Base-by-base conservation (phyloP, 2,888 invertebrate species). In the Standfussiana lucernea region DNA sequence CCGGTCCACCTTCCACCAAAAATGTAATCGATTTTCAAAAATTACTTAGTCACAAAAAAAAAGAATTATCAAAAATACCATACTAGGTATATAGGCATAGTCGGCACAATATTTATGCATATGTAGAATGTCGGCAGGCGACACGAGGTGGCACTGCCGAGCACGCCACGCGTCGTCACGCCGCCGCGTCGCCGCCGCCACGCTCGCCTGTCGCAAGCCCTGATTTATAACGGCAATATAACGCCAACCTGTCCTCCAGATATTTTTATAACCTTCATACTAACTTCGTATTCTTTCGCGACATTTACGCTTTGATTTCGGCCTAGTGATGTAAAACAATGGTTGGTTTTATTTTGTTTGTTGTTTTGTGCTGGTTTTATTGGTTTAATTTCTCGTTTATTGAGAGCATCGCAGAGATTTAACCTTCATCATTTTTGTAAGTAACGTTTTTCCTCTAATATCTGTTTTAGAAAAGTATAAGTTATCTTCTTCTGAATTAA, bases 211-310 rank as follows among this genome's bases (percentile, higher is more conserved):
- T 94, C 94, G 91, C 93, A 79, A 87, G 88, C 91, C 77, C 93
- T 96, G 96, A 96, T 96, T 96, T 96, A 96, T 96, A 95, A 93
- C 94, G 87, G 93, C 94, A 96, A 96, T 96, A 96, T 96, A 95
- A 94, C 94, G 94, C 94, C 92, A 91, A 94, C 92, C 94, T 95
- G 95, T 95, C 96, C 95, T 94, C 94, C 91, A 94, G 94, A 94
- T 95, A 96, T 95, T 96, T 95, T 95, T 95, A 95, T 95, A 95
- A 94, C 95, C 92, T 92, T 90, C 92, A 93, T 94, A 93, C 89
- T 89, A 90, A 92, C 90, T 91, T 90, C 84, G 88, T 91, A 90
- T 90, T 91, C 89, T 92, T 92, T 91, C 89, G 88, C 90, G 86
- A 92, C 92, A 91, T 93, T 91, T 92, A 89, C 89, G 90, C 88